Evolutionary conservation across 2,888 invertebrate species (phyloP), one percentile per base, ranked within the genome.

Genomic region (Gibbula magus): DNA sequence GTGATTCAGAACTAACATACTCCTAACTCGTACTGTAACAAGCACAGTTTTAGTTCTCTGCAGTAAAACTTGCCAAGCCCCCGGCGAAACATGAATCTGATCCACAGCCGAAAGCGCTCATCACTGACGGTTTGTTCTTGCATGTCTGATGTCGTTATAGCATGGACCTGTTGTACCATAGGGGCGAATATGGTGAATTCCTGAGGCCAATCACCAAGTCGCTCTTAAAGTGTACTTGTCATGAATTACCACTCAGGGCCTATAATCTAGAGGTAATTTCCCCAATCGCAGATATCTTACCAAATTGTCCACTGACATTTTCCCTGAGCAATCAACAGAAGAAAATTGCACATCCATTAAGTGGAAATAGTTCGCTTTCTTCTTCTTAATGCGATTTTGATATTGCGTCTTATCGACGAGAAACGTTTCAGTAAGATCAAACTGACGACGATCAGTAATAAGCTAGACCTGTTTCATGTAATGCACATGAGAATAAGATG

Each of bases 261-360:
- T 61, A 61, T 61, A 61, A 61, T 25, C 61, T 61, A 16, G 18
- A 32, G 7, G 29, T 25, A 29, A 32, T 61, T 61, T 61, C 29
- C 61, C 29, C 29, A 61, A 61, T 25, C 61, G 16, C 16, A 61
- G 29, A 61, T 61, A 32, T 61, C 29, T 61, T 25, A 8, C 61
- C 61, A 61, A 61, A 61, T 61, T 61, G 61, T 13, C 29, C 61
- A 61, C 22, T 25, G 61, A 61, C 61, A 61, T 61, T 22, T 29
- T 61, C 61, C 18, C 61, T 13, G 10, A 25, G 61, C 61, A 61
- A 61, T 61, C 61, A 61, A 13, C 29, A n/a, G 7, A 16, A 61
- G 61, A 61, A 61, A 61, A 61, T 61, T 61, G 61, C 61, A 4
- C 25, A n/a, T 61, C 61, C 61, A 61, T 61, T 61, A 61, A 61